Evolutionary conservation across 1,140 invertebrate species (phyloP).

Genomic region (Drosophila virilis): DNA sequence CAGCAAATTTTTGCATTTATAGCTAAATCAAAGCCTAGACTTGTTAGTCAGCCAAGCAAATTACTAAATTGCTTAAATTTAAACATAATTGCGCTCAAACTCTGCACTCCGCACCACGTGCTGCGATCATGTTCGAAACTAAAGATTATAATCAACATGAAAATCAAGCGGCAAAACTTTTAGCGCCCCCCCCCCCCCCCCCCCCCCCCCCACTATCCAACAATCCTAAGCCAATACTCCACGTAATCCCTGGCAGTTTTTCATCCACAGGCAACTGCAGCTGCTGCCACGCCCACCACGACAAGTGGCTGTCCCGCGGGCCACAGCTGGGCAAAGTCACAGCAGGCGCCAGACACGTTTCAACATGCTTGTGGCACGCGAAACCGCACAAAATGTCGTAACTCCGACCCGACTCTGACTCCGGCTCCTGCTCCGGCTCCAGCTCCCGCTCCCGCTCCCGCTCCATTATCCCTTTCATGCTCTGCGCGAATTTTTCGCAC

Average conservation of each 20-base stretch:
- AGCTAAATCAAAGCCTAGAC: no score
- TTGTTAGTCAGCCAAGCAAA: no score
- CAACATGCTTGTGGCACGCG: conserved; percentile 71
- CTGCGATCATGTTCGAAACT: conserved; percentile 29
- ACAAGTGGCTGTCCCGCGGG: conserved; percentile 4
- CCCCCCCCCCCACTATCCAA: background rate
- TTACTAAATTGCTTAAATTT: no score
- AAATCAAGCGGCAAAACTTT: conserved; percentile 75
- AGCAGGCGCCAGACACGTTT: conserved; percentile 59
- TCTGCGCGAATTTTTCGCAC: conserved; percentile 61
- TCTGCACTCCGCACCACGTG: background rate
- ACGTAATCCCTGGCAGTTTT: conserved; percentile 63
- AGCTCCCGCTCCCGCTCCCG: background rate
- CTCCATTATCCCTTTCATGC: background rate
- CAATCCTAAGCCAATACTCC: conserved; percentile 17
- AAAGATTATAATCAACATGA: conserved; percentile 76
- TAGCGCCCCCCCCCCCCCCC: conserved; percentile 18
- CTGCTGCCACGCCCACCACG: conserved; percentile 38
- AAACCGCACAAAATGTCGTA: conserved; percentile 70
- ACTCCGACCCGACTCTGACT: conserved; percentile 20
- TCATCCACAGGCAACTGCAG: conserved; percentile 39
- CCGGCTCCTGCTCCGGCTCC: conserved; percentile 31
- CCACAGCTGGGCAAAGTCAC: conserved; percentile 29
- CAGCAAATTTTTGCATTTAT: no score
- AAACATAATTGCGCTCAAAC: no score